Conservation (phyloP, 2,113 vertebrate genomes). For the Indicator indicator region DNA sequence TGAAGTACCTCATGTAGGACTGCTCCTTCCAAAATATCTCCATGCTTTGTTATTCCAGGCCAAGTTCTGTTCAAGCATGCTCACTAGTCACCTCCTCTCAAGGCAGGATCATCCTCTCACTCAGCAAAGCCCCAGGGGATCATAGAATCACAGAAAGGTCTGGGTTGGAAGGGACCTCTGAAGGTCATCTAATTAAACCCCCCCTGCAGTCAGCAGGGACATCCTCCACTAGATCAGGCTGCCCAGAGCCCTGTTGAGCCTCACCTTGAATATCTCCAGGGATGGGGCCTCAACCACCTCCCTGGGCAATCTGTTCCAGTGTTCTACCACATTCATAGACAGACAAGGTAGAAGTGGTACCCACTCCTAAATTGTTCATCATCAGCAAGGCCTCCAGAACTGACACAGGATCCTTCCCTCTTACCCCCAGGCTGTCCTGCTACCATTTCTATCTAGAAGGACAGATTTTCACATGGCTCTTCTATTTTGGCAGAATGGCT, state of each 20-base stretch:
- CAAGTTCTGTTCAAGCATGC: not conserved
- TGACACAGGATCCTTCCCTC: not conserved
- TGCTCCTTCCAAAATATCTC: not conserved
- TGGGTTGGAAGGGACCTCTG: too few species aligned
- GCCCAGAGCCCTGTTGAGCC: too few species aligned
- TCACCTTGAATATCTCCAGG: too few species aligned
- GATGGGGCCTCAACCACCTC: too few species aligned
- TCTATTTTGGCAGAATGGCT: not conserved
- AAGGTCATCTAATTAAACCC: too few species aligned
- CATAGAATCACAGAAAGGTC: too few species aligned
- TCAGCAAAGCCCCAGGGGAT: not conserved
- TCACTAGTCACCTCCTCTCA: not conserved
- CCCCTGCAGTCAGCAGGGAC: too few species aligned
- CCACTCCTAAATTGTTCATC: not conserved
- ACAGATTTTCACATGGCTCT: constrained; percentile 30
- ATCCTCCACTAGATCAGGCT: too few species aligned
- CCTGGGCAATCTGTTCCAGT: too few species aligned
- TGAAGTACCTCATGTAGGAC: not conserved
- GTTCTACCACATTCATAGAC: too few species aligned
- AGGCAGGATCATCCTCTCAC: not conserved
- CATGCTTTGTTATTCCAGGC: not conserved
- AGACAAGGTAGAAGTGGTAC: not conserved
- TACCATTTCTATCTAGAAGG: constrained; percentile 11
- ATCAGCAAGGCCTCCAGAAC: not conserved
- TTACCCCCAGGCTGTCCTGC: not conserved